Evolutionary conservation across 2,113 vertebrate genomes (phyloP).

Genomic region (Thalassarche chlororhynchos): DNA sequence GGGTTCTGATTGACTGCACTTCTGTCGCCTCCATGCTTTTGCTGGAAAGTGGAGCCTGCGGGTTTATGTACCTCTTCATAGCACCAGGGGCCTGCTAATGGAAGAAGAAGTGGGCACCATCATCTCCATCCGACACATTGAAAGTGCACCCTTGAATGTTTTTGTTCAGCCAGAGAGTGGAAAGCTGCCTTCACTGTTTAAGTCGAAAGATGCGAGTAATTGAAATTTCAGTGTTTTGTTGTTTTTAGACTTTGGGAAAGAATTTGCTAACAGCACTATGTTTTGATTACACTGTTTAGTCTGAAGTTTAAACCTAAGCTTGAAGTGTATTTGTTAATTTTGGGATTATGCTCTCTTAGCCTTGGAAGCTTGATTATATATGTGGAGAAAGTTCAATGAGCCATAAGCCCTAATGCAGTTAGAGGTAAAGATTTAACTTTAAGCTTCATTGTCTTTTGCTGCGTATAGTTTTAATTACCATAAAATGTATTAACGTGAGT

Average conservation of each 20-base stretch:
- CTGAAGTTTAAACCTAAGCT: conserved; percentile 25
- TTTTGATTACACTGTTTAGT: conserved; percentile 46
- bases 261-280: conserved; percentile 1
- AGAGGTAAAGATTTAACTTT: not conserved
- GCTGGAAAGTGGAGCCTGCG: not conserved
- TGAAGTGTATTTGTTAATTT: conserved; percentile 19
- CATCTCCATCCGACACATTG: not conserved
- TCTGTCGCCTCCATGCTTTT: not conserved
- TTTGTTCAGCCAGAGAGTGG: not conserved
- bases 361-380: not conserved
- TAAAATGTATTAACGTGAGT: not conserved
- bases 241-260: not conserved
- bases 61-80: not conserved
- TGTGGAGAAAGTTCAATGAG: conserved; percentile 21
- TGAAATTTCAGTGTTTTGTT: not conserved
- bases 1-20: not conserved
- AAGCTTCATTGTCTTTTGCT: not conserved
- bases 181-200: not conserved
- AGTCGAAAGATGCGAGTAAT: not conserved
- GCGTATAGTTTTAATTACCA: not conserved
- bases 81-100: not conserved
- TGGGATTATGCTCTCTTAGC: not conserved
- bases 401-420: not conserved
- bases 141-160: not conserved
- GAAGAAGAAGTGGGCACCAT: not conserved